Percentiles rank a stretch among this genome's conserved stretches.
Conservation (phyloP, 92 coral and sea anemone species). For the Phenganax subtilis region DNA sequence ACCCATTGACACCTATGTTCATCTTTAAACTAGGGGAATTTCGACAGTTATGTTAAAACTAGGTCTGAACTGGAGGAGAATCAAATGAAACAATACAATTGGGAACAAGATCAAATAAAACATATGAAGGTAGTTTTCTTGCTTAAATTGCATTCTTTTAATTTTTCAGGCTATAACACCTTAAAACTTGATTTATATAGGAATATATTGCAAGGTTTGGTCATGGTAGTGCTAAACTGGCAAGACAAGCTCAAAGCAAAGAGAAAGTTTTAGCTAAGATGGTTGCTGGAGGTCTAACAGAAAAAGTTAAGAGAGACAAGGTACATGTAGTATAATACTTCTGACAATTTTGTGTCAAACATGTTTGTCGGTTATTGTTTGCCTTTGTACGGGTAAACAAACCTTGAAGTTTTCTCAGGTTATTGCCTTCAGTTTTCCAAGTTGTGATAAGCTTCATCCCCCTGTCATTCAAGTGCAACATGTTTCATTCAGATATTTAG, state of each 20-base stretch:
- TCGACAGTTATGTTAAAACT: slow-evolving; percentile 82
- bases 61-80: slow-evolving; percentile 87
- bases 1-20: background rate
- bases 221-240: slow-evolving; percentile 95
- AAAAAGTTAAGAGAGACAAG: slow-evolving; percentile 76
- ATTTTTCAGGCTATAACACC: background rate
- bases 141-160: background rate
- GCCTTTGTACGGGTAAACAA: background rate
- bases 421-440: slow-evolving; percentile 76
- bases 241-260: slow-evolving; percentile 98
- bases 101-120: slow-evolving; percentile 96
- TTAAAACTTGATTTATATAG: slow-evolving; percentile 32
- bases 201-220: slow-evolving; percentile 99
- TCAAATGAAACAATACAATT: slow-evolving; percentile 87
- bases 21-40: slow-evolving; percentile 64
- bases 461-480: slow-evolving; percentile 95
- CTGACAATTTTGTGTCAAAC: background rate
- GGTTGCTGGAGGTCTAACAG: slow-evolving; percentile 94
- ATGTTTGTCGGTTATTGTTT: background rate
- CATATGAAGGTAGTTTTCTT: slow-evolving; percentile 74
- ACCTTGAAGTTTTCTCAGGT: slow-evolving; percentile 43
- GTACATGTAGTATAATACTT: slow-evolving; percentile 27
- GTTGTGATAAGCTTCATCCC: slow-evolving; percentile 95
- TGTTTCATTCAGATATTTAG: slow-evolving; percentile 70
- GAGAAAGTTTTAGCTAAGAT: slow-evolving; percentile 90